Base-by-base conservation (phyloP, 2,113 vertebrate species). In the Cephalopholis sonnerati region DNA sequence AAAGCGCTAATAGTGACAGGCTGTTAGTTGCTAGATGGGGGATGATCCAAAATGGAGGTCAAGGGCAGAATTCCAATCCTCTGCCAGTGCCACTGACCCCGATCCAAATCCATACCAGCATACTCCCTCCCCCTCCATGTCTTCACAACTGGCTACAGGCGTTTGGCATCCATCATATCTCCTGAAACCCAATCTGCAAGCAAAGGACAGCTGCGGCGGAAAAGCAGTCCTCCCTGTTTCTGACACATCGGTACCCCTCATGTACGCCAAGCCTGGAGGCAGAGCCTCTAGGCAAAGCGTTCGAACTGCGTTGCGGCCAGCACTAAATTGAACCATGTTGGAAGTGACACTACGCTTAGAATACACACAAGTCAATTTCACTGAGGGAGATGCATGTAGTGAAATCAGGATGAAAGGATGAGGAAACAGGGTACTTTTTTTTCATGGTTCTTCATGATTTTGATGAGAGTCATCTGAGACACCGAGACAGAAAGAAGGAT, bases 121-220 rank as follows among this genome's bases (percentile, higher is more conserved):
- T 22, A 58, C 59, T 73, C 80, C 75, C 69, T 58, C 59, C 77
- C 74, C 44, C 92, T 92, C 94, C 92, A 95, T 94, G 92, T 94
- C 95, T 95, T 94, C 96, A 97, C 96, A 97, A 97, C 96, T 96
- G 96, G 96, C 96, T 96, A 94, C 96, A 97, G 96, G 93, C 96
- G 93, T 94, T 93, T 93, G 94, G 95, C 96, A 96, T 97, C 96
- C 95, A 96, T 97, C 96, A 97, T 63, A 94, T 92, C 93, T 94
- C 81, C 91, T 94, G 97, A 97, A 98, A 98, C 95, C 90, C 93
- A 96, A 98, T 97, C 96, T 95, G 95, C 94, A 93, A 92, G 93
- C 87, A 91, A 95, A 95, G 92, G 96, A 97, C 97, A 99, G 97
- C 97, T 98, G 97, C 94, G 84, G 64, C 62, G 75, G 86, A 84